These are phyloP conservation scores for Helicoverpa assulta DNA, from an alignment of 2,888 invertebrate species.

Conservation along the genomic window DNA sequence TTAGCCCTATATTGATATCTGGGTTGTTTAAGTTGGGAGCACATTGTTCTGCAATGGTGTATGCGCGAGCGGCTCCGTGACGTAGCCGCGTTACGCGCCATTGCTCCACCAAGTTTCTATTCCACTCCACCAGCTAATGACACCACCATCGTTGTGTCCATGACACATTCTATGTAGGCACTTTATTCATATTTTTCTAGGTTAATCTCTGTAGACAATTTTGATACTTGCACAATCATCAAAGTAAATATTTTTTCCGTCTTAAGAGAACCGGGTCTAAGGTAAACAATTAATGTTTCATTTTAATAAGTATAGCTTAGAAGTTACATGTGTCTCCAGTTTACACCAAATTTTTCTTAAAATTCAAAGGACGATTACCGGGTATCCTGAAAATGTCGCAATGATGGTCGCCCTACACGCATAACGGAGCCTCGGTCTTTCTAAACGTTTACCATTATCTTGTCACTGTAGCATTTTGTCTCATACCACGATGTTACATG, in stretches of 20 bases:
- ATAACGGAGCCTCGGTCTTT: slow-evolving; percentile 33
- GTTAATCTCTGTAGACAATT: background rate
- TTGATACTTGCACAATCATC: no score
- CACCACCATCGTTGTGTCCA: slow-evolving; percentile 68
- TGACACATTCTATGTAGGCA: slow-evolving; percentile 36
- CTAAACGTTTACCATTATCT: slow-evolving; percentile 52
- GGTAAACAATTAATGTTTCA: background rate
- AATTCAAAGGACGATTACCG: background rate
- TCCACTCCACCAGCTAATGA: slow-evolving; percentile 76
- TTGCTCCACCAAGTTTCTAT: slow-evolving; percentile 82
- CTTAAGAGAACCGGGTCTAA: background rate
- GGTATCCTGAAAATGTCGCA: background rate
- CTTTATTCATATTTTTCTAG: background rate
- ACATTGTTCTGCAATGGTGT: slow-evolving; percentile 45
- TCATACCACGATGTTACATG: slow-evolving; percentile 24
- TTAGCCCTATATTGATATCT: slow-evolving; percentile 21
- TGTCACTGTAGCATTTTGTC: slow-evolving; percentile 48
- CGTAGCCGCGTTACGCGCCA: slow-evolving; percentile 80
- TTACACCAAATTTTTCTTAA: background rate
- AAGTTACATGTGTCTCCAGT: background rate
- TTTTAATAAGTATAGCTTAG: background rate
- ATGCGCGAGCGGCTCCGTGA: slow-evolving; percentile 69
- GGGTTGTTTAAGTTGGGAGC: slow-evolving; percentile 31
- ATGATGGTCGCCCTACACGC: slow-evolving; percentile 42
- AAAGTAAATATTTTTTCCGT: background rate